These are phyloP conservation scores for Yasuhikotakia modesta DNA, from an alignment of 2,797 vertebrate species.

Conservation along the genomic window DNA sequence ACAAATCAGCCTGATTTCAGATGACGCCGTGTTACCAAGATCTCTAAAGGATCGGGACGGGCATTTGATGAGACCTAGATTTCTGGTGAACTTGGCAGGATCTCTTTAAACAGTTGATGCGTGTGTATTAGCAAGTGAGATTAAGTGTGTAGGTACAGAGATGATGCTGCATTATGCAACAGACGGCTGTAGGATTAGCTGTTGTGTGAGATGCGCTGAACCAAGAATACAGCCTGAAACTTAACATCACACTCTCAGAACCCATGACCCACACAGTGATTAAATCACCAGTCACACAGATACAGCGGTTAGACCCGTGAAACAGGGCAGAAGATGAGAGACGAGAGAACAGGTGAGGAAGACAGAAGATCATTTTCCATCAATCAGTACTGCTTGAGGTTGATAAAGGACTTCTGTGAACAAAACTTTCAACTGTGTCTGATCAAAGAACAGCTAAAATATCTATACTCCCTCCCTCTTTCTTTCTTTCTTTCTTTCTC, in stretches of 20 bases:
- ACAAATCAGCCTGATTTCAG: not conserved
- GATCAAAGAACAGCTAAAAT: slow-evolving; percentile 71
- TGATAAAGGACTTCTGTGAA: slow-evolving; percentile 64
- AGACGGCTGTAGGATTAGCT: slow-evolving; percentile 71
- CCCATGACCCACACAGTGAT: not conserved
- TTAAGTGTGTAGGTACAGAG: slow-evolving; percentile 59
- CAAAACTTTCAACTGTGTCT: slow-evolving; percentile 71
- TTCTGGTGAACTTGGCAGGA: slow-evolving; percentile 1
- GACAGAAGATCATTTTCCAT: slow-evolving; percentile 46
- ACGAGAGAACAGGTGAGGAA: no score
- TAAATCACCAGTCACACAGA: slow-evolving; percentile 9
- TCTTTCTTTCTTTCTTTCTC: no score
- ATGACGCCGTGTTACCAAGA: slow-evolving; percentile 7
- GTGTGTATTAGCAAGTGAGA: slow-evolving; percentile 3
- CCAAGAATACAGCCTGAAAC: not conserved
- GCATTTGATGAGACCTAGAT: slow-evolving; percentile 4
- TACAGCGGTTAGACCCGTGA: not conserved
- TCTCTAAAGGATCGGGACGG: not conserved
- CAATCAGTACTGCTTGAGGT: slow-evolving; percentile 56
- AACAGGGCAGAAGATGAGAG: no score
- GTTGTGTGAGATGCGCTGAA: slow-evolving; percentile 27
- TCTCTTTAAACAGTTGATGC: slow-evolving; percentile 5
- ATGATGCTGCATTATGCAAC: slow-evolving; percentile 65
- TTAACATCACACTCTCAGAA: not conserved
- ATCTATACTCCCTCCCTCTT: slow-evolving; percentile 63